Evolutionary conservation across 2,797 vertebrate species (phyloP), one percentile per base, ranked within the genome.

Genomic region (Mus caroli): DNA sequence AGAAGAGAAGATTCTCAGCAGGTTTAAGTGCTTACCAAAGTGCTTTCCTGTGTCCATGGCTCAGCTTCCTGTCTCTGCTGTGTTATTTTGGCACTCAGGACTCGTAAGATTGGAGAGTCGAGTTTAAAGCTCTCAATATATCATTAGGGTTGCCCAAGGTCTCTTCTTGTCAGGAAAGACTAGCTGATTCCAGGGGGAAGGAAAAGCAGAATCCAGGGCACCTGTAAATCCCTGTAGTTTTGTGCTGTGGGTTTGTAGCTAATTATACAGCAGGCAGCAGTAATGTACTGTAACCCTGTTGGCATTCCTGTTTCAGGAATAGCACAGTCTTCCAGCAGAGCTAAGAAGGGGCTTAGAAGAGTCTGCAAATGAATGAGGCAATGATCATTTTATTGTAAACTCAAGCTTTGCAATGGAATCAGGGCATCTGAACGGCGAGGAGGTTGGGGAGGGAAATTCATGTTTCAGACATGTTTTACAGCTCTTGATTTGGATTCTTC

Each of bases 301-400:
- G 98, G 96, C 96, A 94, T 97, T 97, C 97, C 97, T 95, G 92
- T 92, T 97, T 98, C 90, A 46, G 95, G 96, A 98, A 98, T 98
- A 97, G 98, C 97, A 97, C 93, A 96, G 94, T 98, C 95, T 97
- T 98, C 97, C 97, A 97, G 80, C 97, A 97, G 97, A 98, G 98
- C 96, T 97, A 95, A 97, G 98, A 97, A 96, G 94, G 95, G 96
- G 96, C 95, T 98, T 97, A 96, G 97, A 94, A 98, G 93, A 96
- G 95, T 94, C 96, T 98, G 97, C 97, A 97, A 96, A 96, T 97
- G 97, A 98, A 98, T 97, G 97, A 98, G 98, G 97, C 78, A n/a
- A 34, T 1, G 96, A 97, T 98, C 97, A 98, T 98, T 98, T 98
- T 97, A 98, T 97, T 98, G 98, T 98, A 98, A 98, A 98, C 96